Evolutionary conservation across 2,113 vertebrate species (phyloP), one percentile per base, ranked within the genome.

Genomic region (Ammodytes marinus): DNA sequence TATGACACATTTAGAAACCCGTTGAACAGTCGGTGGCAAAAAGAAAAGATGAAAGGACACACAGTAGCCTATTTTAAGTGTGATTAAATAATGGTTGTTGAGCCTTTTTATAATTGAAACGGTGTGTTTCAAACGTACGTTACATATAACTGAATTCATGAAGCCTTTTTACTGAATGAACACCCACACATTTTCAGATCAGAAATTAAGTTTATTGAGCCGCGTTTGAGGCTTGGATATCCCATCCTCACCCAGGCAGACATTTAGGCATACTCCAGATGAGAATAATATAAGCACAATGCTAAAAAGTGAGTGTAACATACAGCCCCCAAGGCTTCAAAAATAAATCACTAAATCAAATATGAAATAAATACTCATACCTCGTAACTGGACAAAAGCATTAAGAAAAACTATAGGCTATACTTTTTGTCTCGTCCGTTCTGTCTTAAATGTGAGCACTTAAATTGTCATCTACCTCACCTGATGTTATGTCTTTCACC

Each of bases 131-230:
- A 27, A 17, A 6, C 39, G 14, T 43, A n/a, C 37, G 69, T 70
- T 50, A 2, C 46, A 42, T 5, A 4, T 2, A 17, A 39, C 39
- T 70, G 39, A 50, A 55, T 68, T 37, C 4, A 57, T 3, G 27
- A 14, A 54, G 40, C 17, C 12, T 55, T 42, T 47, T 54, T 19
- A 57, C 1, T 49, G 15, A 15, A 54, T 35, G 3, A 8, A 78
- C 47, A 68, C 37, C 49, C 27, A 77, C 42, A 14, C 35, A 54
- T 11, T 6, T n/a, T 61, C 2, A 57, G 13, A 42, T 64, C 0
- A 39, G 46, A 73, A 54, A 64, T 39, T 43, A 1, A 37, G 17
- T 79, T 82, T 72, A 79, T 63, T 67, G 19, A 66, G 63, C 43
- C 14, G 3, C 39, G n/a, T 46, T 39, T 77, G 17, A 67, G 65